A percentile compares a stretch with the other conserved stretches of the same genome.
Evolutionary conservation across 92 coral and sea anemone species (phyloP).

Genomic region (Nematostella vectensis): DNA sequence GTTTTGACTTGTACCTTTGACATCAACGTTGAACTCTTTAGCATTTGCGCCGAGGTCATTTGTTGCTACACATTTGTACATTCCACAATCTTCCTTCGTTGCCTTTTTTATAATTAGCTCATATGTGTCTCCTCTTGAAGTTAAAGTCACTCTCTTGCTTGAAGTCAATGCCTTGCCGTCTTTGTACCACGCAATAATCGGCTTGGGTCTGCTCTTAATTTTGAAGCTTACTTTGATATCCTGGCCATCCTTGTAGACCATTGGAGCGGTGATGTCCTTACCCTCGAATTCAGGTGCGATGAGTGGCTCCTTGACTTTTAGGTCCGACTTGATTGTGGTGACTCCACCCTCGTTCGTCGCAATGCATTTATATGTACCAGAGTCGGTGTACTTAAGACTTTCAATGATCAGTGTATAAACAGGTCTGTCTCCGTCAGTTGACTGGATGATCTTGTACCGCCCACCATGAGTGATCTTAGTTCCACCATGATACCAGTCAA

Average conservation of each 20-base stretch:
- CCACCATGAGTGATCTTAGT: slow-evolving; percentile 56
- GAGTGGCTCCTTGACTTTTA: slow-evolving; percentile 55
- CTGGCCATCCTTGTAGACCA: slow-evolving; percentile 50
- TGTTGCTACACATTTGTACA: slow-evolving; percentile 57
- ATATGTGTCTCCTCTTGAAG: slow-evolving; percentile 27
- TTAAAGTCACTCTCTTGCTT: slow-evolving; percentile 27
- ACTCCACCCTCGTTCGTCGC: slow-evolving; percentile 70
- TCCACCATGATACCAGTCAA: slow-evolving; percentile 77
- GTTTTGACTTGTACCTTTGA: slow-evolving; percentile 79
- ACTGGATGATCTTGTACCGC: slow-evolving; percentile 45
- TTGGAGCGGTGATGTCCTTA: slow-evolving; percentile 32
- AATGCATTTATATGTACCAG: slow-evolving; percentile 45
- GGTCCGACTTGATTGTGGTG: slow-evolving; percentile 61
- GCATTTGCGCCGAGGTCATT: slow-evolving; percentile 65
- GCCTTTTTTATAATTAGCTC: slow-evolving; percentile 45
- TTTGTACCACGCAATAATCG: slow-evolving; percentile 68
- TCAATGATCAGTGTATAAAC: slow-evolving; percentile 43
- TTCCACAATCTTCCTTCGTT: slow-evolving; percentile 48
- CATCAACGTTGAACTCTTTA: slow-evolving; percentile 51
- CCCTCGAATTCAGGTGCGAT: slow-evolving; percentile 52
- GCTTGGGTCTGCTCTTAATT: slow-evolving; percentile 72
- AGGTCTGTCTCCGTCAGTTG: slow-evolving; percentile 25
- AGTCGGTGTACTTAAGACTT: slow-evolving; percentile 33
- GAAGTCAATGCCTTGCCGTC: slow-evolving; percentile 32
- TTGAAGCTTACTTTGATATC: slow-evolving; percentile 49